Evolutionary conservation across 2,797 vertebrate genomes (phyloP), one percentile per base, ranked within the genome.

Genomic region (Gymnothorax reevesii): DNA sequence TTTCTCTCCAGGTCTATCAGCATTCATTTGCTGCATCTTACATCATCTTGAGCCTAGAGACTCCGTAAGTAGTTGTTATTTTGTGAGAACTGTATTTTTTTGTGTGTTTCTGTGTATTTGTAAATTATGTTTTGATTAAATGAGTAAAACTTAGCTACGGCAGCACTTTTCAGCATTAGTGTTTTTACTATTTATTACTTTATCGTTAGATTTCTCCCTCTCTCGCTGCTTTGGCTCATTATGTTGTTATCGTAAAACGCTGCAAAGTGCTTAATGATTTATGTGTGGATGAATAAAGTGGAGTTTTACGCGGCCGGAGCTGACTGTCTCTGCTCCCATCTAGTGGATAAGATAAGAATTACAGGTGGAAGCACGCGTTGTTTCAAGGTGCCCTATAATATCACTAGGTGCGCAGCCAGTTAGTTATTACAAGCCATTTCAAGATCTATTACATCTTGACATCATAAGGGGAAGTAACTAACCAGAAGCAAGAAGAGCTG

Each of bases 11-110:
- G 98, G 96, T 98, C 25, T 98, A 99, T 91, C 97, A 95, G 87
- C 94, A 97, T 92, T 99, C 98, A 6, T 99, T 98, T 89, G 98
- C 97, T 0, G 98, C 97, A 2, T 96, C 97, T 92, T 99, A 99
- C 91, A 98, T 98, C 93, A 98, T 99, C 94, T 98, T 97, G 96
- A 99, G 95, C 79, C 90, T 96, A 92, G 94, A 96, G 89, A 96
- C 95, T n/a, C 95, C 95, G 96, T 96, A 89, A 95, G 96, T 96
- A 88, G 84, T 13, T 75, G 77, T 52, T 17, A 7, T 54, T 55
- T 80, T n/a, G 15, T 54, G 49, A 49, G n/a, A 22, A 69, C 60
- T 1, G 33, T 57, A 33, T 83, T 33, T 22, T 20, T 75, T 75
- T 33, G 73, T 83, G 54, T 83, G 17, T 55, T 66, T 57, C 25